These are phyloP conservation scores for Amphimallon solstitiale DNA, from an alignment of 2,888 invertebrate genomes.

Conservation along the genomic window DNA sequence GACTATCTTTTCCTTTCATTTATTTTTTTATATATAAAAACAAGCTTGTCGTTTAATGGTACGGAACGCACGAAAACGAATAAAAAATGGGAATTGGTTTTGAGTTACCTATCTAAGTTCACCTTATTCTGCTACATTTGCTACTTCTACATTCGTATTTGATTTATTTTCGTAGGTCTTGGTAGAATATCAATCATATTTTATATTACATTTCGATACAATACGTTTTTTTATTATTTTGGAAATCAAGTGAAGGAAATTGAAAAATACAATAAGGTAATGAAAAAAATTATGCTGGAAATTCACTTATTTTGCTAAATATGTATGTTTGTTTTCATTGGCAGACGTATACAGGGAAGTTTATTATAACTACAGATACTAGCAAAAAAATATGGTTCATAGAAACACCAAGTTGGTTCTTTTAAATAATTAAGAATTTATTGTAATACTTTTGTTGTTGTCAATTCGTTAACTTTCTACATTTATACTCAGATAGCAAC, in stretches of 20 bases:
- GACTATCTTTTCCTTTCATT: constrained; percentile 8
- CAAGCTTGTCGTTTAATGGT: constrained; percentile 15
- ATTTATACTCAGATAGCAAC: too few species aligned
- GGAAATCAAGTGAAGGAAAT: not conserved
- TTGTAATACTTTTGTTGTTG: too few species aligned
- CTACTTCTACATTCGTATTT: constrained; percentile 26
- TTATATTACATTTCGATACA: constrained; percentile 11
- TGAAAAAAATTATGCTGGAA: too few species aligned
- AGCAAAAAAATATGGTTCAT: too few species aligned
- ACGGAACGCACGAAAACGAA: constrained; percentile 16
- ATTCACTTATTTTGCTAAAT: too few species aligned
- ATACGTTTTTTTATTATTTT: constrained; percentile 5
- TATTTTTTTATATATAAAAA: constrained; percentile 11
- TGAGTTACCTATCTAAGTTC: constrained; percentile 35
- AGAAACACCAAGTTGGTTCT: too few species aligned
- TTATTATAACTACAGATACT: too few species aligned
- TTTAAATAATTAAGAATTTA: too few species aligned
- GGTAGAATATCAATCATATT: constrained; percentile 24
- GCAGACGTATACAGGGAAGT: too few species aligned
- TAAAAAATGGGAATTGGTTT: constrained; percentile 34
- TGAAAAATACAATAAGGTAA: too few species aligned
- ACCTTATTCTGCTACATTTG: constrained; percentile 37
- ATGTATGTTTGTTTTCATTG: too few species aligned
- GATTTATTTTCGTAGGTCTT: constrained; percentile 21
- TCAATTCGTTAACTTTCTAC: too few species aligned